These are phyloP conservation scores for Mellivora capensis DNA, from an alignment of 2,113 vertebrate genomes.

Conservation along the genomic window DNA sequence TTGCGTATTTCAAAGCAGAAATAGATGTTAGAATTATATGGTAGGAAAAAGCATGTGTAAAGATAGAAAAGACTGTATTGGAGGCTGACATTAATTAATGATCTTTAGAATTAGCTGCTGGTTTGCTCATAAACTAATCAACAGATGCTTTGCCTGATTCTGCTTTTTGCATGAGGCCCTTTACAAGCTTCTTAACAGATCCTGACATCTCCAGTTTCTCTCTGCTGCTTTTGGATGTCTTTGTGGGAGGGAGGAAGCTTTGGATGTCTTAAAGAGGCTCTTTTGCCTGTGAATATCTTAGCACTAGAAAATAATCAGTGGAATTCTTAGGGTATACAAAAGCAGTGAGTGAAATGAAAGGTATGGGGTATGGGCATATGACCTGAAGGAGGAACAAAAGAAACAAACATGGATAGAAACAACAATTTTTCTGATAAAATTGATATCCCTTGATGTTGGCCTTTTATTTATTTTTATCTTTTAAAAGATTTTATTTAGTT, in stretches of 20 bases:
- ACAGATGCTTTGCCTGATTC: neutral
- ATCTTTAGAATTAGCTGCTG: neutral
- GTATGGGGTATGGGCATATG: too few relatives aligned
- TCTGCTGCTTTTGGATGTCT: neutral
- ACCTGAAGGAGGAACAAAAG: neutral
- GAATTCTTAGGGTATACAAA: neutral
- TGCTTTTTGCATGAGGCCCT: neutral
- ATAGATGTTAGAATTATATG: neutral
- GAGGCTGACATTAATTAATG: neutral
- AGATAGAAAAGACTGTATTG: neutral
- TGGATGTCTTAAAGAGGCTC: neutral
- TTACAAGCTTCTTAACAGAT: neutral
- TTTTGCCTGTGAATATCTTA: neutral
- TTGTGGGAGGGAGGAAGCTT: neutral
- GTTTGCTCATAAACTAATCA: neutral
- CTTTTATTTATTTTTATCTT: neutral
- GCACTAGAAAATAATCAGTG: neutral
- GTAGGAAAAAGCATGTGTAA: neutral
- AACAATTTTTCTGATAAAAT: neutral
- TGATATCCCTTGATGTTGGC: neutral
- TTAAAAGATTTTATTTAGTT: too few relatives aligned
- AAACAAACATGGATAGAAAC: neutral
- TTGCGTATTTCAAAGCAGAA: neutral
- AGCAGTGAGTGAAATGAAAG: neutral
- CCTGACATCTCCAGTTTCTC: neutral